Evolutionary conservation across 2,797 vertebrate genomes (phyloP), one percentile per base, ranked within the genome.

Genomic region (Babyrousa celebensis): DNA sequence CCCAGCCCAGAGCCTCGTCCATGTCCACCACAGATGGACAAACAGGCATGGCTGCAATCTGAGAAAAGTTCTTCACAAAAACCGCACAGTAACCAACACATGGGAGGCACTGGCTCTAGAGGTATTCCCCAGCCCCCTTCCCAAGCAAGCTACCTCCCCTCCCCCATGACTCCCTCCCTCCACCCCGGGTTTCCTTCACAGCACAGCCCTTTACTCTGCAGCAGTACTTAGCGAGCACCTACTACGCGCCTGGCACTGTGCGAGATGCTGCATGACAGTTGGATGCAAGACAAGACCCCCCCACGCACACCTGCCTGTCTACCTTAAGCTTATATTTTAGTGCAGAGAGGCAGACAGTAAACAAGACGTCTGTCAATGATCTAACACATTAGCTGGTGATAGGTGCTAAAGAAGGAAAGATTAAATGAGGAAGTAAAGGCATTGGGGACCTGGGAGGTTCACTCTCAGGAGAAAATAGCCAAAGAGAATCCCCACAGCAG

Each of bases 1-100:
- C 27, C 60, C 54, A 6, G 27, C 80, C 52, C 62, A 27, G 20
- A 16, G 40, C 74, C 60, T 80, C 6, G 20, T 5, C 80, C 12
- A 5, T 17, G 43, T 84, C 65, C 48, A 60, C 5, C 43, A 8
- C 9, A 62, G 0, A 6, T 27, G 16, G 62, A 63, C 10, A 54
- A 17, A 32, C 0, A 2, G 36, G 16, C 7, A 1, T 0, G 56
- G 70, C 16, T 32, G 11, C 36, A 12, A 60, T 40, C 32, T 62
- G 80, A 65, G 12, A 67, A 78, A 94, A 17, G 21, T 58, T 67
- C 54, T 40, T 12, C n/a, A 83, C 18, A 65, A 32, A 58, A 32
- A 21, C 27, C 83, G 29, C 43, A 16, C 23, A 9, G 11, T 29
- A 11, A 21, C 40, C 8, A 25, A 32, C 63, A 62, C 68, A 20